Base-by-base conservation (phyloP, 2,113 vertebrate genomes). In the Leptocoma aspasia region DNA sequence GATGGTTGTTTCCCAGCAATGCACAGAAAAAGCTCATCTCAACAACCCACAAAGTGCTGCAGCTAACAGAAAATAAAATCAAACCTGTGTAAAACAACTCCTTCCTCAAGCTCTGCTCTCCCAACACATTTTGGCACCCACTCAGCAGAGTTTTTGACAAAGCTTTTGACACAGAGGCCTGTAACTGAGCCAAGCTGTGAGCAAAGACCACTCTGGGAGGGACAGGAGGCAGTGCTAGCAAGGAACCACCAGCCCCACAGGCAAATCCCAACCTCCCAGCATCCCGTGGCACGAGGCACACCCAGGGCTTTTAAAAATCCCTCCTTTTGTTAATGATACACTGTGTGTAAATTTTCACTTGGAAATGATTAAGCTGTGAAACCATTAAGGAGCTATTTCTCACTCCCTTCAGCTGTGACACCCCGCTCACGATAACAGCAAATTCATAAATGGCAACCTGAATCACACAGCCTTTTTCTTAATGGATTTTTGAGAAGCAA, bases 381-480 rank as follows among this genome's bases (percentile, higher is more conserved):
- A 13, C 28, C 64, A 93, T 91, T 92, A 93, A 92, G 79, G 60
- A 96, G 56, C 82, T 56, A 49, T 52, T 95, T 83, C 79, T 95
- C 85, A 90, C 79, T 90, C 72, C 60, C 79, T n/a, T 86, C 82
- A 54, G 80, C 60, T 59, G 60, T 88, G 92, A 88, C 90, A 80
- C 28, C 35, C 31, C 4, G 6, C 72, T 95, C 71, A 52, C 0
- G 2, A 53, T 33, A 85, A 76, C 3, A 89, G 84, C 35, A 41
- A 79, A 89, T 71, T 85, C 92, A 91, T 15, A 75, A 86, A 93
- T 35, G 87, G 76, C 44, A 82, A 54, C 57, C 60, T 59, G 44
- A 87, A 88, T 78, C n/a, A 72, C 71, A 41, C 2, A 26, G 35
- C 3, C 0, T 54, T 52, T 69, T 56, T 78, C 59, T 65, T 82